Percentiles rank a stretch among this genome's conserved stretches.
These are phyloP conservation scores for Sinocyclocheilus anshuiensis DNA, from an alignment of 2,113 vertebrate genomes.

Conservation along the genomic window DNA sequence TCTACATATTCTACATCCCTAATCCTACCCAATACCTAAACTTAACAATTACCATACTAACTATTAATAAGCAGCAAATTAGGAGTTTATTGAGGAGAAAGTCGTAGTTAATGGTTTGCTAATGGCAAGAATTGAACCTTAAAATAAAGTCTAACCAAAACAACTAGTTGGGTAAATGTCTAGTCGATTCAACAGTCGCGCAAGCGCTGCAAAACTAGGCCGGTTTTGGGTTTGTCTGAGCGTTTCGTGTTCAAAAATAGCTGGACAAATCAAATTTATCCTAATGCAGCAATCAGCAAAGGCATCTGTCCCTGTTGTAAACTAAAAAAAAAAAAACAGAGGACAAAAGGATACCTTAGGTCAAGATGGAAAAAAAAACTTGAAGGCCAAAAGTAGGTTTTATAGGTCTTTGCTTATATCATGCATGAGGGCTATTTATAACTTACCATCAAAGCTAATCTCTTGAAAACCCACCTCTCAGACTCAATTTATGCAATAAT, in stretches of 20 bases:
- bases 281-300: not conserved
- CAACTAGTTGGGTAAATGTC: not conserved
- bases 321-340: not conserved
- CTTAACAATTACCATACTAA: too few species aligned
- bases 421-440: not conserved
- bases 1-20: too few species aligned
- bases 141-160: too few species aligned
- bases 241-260: not conserved
- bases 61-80: too few species aligned
- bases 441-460: not conserved
- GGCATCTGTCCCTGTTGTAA: not conserved
- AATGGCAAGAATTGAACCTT: too few species aligned
- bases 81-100: too few species aligned
- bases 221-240: not conserved
- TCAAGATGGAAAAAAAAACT: not conserved
- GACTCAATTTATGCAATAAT: not conserved
- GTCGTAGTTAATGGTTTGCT: too few species aligned
- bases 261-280: not conserved
- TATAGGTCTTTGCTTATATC: not conserved
- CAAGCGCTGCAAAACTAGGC: not conserved
- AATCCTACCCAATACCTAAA: too few species aligned
- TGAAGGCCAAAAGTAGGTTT: not conserved
- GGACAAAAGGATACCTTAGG: not conserved
- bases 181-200: not conserved
- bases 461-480: not conserved